Conservation (phyloP, 2,797 vertebrate species). For the Halcyon leucocephala region DNA sequence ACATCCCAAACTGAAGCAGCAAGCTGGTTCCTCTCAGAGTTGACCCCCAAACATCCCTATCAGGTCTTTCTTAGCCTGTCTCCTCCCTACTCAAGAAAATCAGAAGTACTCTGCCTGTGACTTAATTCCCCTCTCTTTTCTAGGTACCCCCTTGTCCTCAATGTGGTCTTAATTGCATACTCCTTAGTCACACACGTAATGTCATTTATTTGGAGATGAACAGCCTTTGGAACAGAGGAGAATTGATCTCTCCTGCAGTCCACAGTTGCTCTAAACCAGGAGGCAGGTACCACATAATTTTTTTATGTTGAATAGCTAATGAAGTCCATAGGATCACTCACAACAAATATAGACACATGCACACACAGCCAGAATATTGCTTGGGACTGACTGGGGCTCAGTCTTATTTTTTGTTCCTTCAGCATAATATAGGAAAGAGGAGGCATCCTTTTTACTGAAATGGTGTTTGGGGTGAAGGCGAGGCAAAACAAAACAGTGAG, state of each 20-base stretch:
- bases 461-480: not conserved
- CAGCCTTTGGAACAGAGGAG: not conserved
- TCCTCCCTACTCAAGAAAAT: not conserved
- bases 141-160: not conserved
- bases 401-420: not conserved
- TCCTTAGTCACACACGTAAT: not conserved
- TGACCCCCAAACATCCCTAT: not conserved
- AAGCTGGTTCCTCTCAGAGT: not conserved
- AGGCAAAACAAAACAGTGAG: not conserved
- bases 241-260: not conserved
- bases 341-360: no score
- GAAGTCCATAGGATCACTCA: not conserved
- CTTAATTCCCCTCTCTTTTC: not conserved
- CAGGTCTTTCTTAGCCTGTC: not conserved
- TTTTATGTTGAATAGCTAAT: not conserved
- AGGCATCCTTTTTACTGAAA: not conserved
- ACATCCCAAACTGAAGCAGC: not conserved
- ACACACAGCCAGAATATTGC: not conserved
- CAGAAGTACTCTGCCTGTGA: fast-evolving
- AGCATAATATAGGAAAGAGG: not conserved
- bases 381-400: not conserved
- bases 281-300: not conserved
- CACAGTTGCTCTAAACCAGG: not conserved
- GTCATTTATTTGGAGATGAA: not conserved
- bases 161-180: fast-evolving